Conservation (phyloP, 1,140 invertebrate genomes). For the Diplogasteroides magnus region DNA sequence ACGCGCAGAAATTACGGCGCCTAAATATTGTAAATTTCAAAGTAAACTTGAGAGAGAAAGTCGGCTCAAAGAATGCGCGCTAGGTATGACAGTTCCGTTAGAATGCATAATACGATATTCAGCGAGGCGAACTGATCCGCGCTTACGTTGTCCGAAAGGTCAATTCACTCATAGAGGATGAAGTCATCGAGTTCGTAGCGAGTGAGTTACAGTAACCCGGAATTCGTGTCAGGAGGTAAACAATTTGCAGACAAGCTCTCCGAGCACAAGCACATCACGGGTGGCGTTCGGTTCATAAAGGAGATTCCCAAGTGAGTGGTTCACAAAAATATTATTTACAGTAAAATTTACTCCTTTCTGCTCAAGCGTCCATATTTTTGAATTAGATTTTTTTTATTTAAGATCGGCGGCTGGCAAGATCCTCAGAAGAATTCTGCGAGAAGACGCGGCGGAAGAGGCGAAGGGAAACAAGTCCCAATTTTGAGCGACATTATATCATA, state of each 20-base stretch:
- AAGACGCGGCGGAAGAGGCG: not conserved
- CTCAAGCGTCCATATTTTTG: not conserved
- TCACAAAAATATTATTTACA: too few species aligned
- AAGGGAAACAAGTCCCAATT: too few species aligned
- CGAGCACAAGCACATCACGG: slow-evolving; percentile 56
- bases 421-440: slow-evolving; percentile 59
- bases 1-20: too few species aligned
- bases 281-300: slow-evolving; percentile 66
- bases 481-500: too few species aligned
- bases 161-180: not conserved
- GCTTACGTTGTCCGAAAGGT: not conserved
- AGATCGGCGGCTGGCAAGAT: slow-evolving; percentile 68
- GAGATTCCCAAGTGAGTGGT: slow-evolving; percentile 69
- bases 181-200: not conserved
- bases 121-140: slow-evolving; percentile 63
- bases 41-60: too few species aligned
- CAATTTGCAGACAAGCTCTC: slow-evolving; percentile 31
- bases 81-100: not conserved
- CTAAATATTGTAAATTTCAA: too few species aligned
- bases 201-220: not conserved
- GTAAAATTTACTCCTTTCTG: too few species aligned
- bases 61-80: too few species aligned
- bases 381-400: not conserved
- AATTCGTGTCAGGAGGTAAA: not conserved
- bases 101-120: not conserved